Evolutionary conservation across 2,113 vertebrate genomes (phyloP).

Genomic region (Campylomormyrus tamandua): DNA sequence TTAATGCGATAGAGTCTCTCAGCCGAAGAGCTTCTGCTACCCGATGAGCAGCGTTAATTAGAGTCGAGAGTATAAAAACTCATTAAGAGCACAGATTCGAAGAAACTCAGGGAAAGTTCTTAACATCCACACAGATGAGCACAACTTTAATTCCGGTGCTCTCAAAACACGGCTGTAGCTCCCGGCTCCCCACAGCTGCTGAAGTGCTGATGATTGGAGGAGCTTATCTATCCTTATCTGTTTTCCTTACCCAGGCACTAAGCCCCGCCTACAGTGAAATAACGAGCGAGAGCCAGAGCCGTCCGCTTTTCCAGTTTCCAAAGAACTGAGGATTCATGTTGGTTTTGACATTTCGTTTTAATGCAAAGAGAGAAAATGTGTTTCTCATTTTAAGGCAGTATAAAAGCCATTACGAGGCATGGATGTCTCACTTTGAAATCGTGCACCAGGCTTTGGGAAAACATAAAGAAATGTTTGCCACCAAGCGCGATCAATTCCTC

Average conservation of each 20-base stretch:
- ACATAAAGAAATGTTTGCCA: constrained; percentile 66
- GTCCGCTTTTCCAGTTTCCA: constrained; percentile 12
- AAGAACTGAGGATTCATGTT: constrained; percentile 26
- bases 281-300: background rate
- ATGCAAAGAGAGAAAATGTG: constrained; percentile 49
- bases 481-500: constrained; percentile 56
- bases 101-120: background rate
- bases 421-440: constrained; percentile 55
- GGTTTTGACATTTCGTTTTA: constrained; percentile 42
- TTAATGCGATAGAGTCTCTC: background rate
- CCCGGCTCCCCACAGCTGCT: background rate
- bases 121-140: background rate
- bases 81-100: background rate
- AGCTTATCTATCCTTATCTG: background rate
- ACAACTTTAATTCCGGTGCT: background rate
- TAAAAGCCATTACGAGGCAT: constrained; percentile 42
- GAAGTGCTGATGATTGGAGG: background rate
- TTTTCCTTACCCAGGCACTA: background rate
- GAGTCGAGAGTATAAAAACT: background rate
- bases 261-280: background rate
- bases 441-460: constrained; percentile 51
- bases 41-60: background rate
- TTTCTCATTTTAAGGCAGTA: constrained; percentile 53
- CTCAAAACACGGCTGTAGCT: background rate
- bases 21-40: background rate